These are phyloP conservation scores for Phrynocephalus vlangalii DNA, from an alignment of 2,797 vertebrate genomes.

Conservation along the genomic window DNA sequence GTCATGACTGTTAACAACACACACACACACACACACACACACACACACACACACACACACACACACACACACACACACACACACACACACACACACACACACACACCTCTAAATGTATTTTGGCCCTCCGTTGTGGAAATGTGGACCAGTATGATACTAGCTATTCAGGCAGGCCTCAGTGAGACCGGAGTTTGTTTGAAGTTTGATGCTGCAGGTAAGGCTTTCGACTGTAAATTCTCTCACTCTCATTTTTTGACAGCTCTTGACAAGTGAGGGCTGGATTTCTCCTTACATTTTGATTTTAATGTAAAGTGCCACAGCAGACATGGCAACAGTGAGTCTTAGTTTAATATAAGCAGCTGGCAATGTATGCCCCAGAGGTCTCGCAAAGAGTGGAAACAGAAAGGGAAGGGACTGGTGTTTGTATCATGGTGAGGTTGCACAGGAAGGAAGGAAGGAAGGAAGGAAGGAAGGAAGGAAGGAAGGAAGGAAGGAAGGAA, in stretches of 20 bases:
- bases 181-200: slow-evolving; percentile 14
- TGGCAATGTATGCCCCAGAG: slow-evolving; percentile 19
- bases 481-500: no score
- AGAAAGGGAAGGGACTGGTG: neutral
- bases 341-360: slow-evolving; percentile 36
- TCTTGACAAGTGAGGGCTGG: slow-evolving; percentile 39
- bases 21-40: no score
- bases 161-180: neutral
- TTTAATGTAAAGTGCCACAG: slow-evolving; percentile 30
- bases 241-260: slow-evolving; percentile 49
- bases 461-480: neutral
- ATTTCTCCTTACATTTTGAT: slow-evolving; percentile 55
- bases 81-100: no score
- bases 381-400: neutral
- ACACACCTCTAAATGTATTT: no score
- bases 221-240: slow-evolving; percentile 12
- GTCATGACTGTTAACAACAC: no score
- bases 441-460: neutral
- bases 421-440: neutral
- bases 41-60: no score
- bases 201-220: slow-evolving; percentile 24
- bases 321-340: slow-evolving; percentile 8
- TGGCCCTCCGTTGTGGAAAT: no score
- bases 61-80: no score
- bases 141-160: no score